Percentiles rank a stretch among this genome's conserved stretches.
These are phyloP conservation scores for Stenotaenia linearis DNA, from an alignment of 2,888 invertebrate species.

Conservation along the genomic window DNA sequence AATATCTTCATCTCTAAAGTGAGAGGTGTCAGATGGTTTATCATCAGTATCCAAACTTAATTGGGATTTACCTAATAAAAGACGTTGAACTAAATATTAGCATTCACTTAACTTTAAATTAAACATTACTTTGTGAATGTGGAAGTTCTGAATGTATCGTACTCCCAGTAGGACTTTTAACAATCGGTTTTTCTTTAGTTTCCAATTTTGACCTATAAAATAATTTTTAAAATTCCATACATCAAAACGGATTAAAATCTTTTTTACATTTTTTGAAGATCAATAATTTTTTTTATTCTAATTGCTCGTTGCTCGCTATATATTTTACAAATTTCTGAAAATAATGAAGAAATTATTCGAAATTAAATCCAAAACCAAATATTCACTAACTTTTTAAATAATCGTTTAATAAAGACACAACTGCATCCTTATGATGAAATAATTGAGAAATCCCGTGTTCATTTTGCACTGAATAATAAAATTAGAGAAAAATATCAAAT, in stretches of 20 bases:
- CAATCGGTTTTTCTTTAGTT: background rate
- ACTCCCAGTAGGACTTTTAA: background rate
- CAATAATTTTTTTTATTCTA: constrained; percentile 75
- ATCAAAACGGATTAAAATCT: background rate
- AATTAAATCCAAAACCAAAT: background rate
- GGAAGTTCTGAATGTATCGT: background rate
- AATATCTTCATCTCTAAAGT: constrained; percentile 39
- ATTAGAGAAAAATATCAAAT: constrained; percentile 10
- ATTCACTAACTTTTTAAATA: constrained; percentile 61
- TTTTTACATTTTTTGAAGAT: constrained; percentile 64
- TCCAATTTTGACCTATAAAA: constrained; percentile 40
- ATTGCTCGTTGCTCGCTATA: constrained; percentile 84
- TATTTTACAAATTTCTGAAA: constrained; percentile 69
- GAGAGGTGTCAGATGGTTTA: constrained; percentile 32
- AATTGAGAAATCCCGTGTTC: constrained; percentile 54
- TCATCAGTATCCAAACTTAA: constrained; percentile 37
- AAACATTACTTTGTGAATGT: background rate
- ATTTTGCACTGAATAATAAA: constrained; percentile 41
- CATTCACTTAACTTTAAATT: no score
- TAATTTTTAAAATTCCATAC: background rate
- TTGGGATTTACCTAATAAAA: background rate
- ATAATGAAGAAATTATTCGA: background rate
- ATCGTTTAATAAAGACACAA: constrained; percentile 66
- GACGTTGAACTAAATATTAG: background rate
- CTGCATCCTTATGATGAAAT: constrained; percentile 68